Conservation (phyloP, 2,888 invertebrate genomes). For the Quadroppia sp. region DNA sequence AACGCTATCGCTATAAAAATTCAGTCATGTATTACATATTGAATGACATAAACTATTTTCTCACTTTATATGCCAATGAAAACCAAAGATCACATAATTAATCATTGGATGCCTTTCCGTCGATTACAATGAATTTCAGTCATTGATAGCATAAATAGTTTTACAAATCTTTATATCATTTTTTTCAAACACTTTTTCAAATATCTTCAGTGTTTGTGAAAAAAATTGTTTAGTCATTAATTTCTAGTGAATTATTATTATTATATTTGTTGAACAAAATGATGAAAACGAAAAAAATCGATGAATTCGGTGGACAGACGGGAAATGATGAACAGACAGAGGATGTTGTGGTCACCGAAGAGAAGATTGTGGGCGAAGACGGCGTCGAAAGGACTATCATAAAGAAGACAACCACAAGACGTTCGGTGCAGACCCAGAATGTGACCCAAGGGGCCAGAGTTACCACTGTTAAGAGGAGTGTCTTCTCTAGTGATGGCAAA, state of each 20-base stretch:
- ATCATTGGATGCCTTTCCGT: no score
- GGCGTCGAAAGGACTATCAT: conserved; percentile 25
- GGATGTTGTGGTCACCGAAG: conserved; percentile 20
- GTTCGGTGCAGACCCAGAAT: conserved; percentile 3
- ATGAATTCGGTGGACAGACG: conserved; percentile 19
- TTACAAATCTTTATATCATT: no score
- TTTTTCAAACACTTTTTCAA: no score
- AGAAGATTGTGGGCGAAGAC: conserved; percentile 32
- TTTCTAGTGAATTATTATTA: background rate
- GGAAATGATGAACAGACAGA: conserved; percentile 24
- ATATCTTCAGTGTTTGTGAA: no score
- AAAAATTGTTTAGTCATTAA: no score
- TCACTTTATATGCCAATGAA: no score
- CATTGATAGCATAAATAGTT: no score
- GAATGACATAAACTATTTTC: background rate
- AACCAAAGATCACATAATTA: no score
- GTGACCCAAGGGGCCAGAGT: conserved; percentile 30
- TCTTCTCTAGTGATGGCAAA: conserved; percentile 26
- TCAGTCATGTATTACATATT: no score
- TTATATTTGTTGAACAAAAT: background rate
- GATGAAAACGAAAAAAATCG: conserved; percentile 22
- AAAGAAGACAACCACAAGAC: conserved; percentile 16
- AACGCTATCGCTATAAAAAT: conserved; percentile 2
- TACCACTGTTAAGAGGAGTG: background rate
- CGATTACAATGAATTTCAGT: no score